A percentile compares a stretch with the other conserved stretches of the same genome.
phyloP scores from a whole-genome alignment of 2,113 vertebrate genomes.

The Ailurus styani region DNA sequence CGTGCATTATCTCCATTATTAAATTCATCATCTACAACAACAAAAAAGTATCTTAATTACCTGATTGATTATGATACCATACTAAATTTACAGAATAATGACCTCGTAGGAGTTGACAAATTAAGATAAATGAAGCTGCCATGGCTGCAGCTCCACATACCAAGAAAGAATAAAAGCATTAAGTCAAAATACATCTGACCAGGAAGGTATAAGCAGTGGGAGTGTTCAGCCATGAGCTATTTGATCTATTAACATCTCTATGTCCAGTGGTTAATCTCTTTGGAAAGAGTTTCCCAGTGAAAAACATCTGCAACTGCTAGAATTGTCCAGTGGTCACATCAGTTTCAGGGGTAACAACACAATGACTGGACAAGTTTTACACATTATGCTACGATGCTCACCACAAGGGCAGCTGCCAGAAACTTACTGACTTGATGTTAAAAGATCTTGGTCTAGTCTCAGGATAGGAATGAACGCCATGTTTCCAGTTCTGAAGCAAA shows the following conservation, averaged over 20 bases:
- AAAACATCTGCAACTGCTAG: neutral
- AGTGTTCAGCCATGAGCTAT: neutral
- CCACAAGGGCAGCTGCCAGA: neutral
- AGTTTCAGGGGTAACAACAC: neutral
- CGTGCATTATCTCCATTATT: neutral
- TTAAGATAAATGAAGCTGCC: neutral
- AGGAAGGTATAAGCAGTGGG: neutral
- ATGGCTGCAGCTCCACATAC: neutral
- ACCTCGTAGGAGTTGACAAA: neutral
- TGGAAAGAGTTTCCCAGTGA: neutral
- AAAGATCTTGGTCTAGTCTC: neutral
- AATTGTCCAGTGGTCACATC: neutral
- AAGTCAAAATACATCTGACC: neutral
- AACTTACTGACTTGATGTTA: neutral
- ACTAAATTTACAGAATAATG: neutral
- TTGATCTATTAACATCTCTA: neutral
- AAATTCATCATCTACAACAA: neutral
- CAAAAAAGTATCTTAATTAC: neutral
- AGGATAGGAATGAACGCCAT: neutral
- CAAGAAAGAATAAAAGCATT: neutral
- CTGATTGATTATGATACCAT: neutral
- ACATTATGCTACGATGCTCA: neutral
- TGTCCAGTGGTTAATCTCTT: neutral
- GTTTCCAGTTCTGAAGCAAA: neutral
- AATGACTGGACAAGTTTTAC: neutral